phyloP scores from a whole-genome alignment of 2,888 invertebrate species.

The Leptopilina drosophilae region DNA sequence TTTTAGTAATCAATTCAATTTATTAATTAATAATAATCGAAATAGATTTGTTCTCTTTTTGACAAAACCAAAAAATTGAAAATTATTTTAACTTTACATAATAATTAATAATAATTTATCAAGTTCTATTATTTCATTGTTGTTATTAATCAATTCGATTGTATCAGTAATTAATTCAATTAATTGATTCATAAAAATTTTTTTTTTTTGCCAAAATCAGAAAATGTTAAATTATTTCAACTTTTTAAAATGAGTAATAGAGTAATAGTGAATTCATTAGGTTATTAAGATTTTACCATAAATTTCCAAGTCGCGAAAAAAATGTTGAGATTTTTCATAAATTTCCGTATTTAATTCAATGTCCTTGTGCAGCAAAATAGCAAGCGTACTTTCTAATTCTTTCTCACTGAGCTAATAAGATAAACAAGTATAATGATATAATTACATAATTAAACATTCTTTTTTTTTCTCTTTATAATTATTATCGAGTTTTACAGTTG shows the following conservation, averaged over 20 bases:
- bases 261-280: too few species aligned
- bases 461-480: background rate
- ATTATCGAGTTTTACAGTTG: background rate
- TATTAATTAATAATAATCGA: too few species aligned
- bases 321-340: conserved; percentile 53
- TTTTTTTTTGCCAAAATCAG: background rate
- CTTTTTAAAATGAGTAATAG: background rate
- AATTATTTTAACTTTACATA: too few species aligned
- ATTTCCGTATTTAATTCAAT: conserved; percentile 51
- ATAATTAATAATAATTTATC: too few species aligned
- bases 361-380: conserved; percentile 48
- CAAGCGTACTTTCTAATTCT: conserved; percentile 45
- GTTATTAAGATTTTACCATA: conserved; percentile 44
- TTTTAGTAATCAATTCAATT: too few species aligned
- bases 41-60: too few species aligned
- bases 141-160: too few species aligned
- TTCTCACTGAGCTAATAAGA: conserved; percentile 43
- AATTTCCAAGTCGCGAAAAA: conserved; percentile 53
- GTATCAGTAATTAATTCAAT: too few species aligned
- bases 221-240: conserved; percentile 14
- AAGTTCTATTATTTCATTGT: too few species aligned
- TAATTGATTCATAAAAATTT: too few species aligned
- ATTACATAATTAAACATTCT: background rate
- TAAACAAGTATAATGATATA: conserved; percentile 27
- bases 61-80: too few species aligned